Evolutionary conservation across 2,797 vertebrate genomes (phyloP).

Genomic region (Eulemur mongoz): DNA sequence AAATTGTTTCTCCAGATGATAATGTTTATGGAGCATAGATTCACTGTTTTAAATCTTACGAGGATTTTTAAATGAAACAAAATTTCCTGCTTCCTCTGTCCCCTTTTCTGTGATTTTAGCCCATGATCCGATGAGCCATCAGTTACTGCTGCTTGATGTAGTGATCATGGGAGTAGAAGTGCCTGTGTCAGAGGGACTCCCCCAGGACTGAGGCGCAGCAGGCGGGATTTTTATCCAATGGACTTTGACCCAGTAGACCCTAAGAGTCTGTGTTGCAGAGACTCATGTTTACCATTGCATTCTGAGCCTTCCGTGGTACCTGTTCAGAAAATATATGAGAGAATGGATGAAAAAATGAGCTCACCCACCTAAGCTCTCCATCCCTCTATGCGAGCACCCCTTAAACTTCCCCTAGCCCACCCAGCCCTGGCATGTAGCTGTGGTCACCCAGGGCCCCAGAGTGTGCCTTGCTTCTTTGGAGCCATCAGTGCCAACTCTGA

Average conservation of each 20-base stretch:
- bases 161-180: not conserved
- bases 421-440: not conserved
- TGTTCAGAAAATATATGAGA: not conserved
- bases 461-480: not conserved
- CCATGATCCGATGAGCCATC: not conserved
- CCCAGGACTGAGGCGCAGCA: too few relatives aligned
- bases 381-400: not conserved
- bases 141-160: not conserved
- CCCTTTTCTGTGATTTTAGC: not conserved
- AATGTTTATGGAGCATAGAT: not conserved
- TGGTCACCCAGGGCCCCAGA: not conserved
- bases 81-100: not conserved
- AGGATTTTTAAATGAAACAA: conserved; percentile 32
- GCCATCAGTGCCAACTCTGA: not conserved
- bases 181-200: accelerated
- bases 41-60: not conserved
- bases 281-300: not conserved
- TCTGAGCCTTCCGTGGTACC: not conserved
- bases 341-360: not conserved
- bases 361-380: not conserved
- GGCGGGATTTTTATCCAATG: not conserved
- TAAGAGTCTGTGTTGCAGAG: not conserved
- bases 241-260: not conserved
- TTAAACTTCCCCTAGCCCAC: not conserved
- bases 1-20: not conserved